Base-by-base conservation (phyloP, 2,113 vertebrate species). In the Gymnorhina tibicen region DNA sequence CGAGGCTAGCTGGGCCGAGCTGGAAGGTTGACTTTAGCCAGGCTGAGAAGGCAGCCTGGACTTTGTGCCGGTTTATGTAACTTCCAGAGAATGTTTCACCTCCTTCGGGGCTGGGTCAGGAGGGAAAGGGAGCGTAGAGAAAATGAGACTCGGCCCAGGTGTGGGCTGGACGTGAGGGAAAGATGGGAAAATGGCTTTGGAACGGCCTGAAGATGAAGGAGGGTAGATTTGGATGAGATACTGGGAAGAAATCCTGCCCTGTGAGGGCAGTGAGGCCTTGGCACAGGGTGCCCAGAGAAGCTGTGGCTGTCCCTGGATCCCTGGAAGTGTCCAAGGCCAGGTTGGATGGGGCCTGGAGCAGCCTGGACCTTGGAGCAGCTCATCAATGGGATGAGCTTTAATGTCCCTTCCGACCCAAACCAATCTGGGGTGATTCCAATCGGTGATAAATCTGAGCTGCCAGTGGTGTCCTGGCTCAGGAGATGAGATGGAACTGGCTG, bases 31-130 rank as follows among this genome's bases (percentile, higher is more conserved):
- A 47, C 77, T 84, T 68, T 11, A 70, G 68, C 47, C 39, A 35
- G 22, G 13, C 55, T 30, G 47, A 55, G 50, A 26, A 60, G 56
- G 77, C 32, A 59, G 67, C 5, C 5, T 55, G 91, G 93, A 97
- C 87, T 97, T 97, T 88, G 92, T 50, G 56, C 75, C 72, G 75
- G 21, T 69, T 92, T 87, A 18, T n/a, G 1, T 49, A 80, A 82
- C 14, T 0, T 18, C 32, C 17, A 5, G 58, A 35, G 86, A 67
- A 24, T 42, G 30, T 32, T 83, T 60, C 35, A 52, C 21, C 42
- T 84, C 24, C 0, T 75, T 35, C 41, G 8, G 52, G 11, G 32
- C 14, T 33, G 8, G 21, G 11, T 87, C 49, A 58, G 63, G 53
- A 67, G 11, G 28, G 42, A 56, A 80, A 30, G 16, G 33, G 37